Percentiles rank a stretch among this genome's conserved stretches.
phyloP scores from a whole-genome alignment of 2,888 invertebrate species.

The Rhyacophila evoluta region DNA sequence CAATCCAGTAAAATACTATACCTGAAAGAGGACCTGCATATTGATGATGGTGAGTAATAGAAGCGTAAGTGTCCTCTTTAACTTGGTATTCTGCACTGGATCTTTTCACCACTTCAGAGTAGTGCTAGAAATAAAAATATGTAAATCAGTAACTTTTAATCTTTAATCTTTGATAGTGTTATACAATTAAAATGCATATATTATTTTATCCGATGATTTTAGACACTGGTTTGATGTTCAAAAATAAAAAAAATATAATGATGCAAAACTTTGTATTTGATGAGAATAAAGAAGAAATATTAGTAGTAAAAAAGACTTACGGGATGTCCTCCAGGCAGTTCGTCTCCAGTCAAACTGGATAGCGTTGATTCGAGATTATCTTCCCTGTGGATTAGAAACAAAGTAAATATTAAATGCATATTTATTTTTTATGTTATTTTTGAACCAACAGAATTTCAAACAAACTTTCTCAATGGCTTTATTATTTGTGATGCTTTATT shows the following conservation, averaged over 20 bases:
- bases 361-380: slow-evolving; percentile 54
- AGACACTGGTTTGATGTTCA: too few species aligned
- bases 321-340: slow-evolving; percentile 48
- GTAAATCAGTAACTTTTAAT: too few species aligned
- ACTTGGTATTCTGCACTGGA: slow-evolving; percentile 52
- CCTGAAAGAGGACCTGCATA: slow-evolving; percentile 48
- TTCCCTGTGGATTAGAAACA: slow-evolving; percentile 41
- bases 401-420: slow-evolving; percentile 27
- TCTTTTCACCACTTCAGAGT: slow-evolving; percentile 53
- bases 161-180: too few species aligned
- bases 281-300: background rate
- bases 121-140: slow-evolving; percentile 48
- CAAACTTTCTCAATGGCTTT: too few species aligned
- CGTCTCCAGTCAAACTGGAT: slow-evolving; percentile 53
- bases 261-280: too few species aligned
- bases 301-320: slow-evolving; percentile 35
- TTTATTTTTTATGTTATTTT: background rate
- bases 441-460: too few species aligned
- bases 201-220: too few species aligned
- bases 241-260: too few species aligned
- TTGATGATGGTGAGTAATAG: slow-evolving; percentile 51
- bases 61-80: slow-evolving; percentile 53
- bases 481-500: too few species aligned
- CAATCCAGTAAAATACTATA: too few species aligned
- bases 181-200: too few species aligned